Percentiles rank a stretch among this genome's conserved stretches.
These are phyloP conservation scores for Empidonax traillii DNA, from an alignment of 2,113 vertebrate species.

Conservation along the genomic window DNA sequence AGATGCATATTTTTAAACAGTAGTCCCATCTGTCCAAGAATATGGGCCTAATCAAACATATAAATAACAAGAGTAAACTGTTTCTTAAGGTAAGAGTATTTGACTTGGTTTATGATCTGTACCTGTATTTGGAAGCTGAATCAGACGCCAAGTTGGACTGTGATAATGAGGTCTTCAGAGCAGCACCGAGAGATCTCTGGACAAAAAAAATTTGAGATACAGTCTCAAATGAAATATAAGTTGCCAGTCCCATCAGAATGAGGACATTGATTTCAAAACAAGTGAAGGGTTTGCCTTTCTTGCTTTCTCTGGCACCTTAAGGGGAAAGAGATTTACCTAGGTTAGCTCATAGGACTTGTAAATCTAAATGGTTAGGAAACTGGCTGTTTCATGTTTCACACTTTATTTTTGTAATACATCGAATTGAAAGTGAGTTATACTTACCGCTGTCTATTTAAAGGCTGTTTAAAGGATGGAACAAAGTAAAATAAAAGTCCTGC, in stretches of 20 bases:
- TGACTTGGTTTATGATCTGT: neutral
- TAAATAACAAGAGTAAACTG: neutral
- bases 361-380: neutral
- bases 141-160: neutral
- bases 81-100: neutral
- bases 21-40: neutral
- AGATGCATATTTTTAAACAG: neutral
- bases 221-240: neutral
- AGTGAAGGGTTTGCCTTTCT: neutral
- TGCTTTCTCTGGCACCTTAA: neutral
- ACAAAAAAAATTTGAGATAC: neutral
- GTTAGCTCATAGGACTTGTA: neutral
- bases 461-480: neutral
- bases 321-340: neutral
- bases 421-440: neutral
- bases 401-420: neutral
- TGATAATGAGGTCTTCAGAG: neutral
- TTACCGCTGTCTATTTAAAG: neutral
- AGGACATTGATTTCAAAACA: neutral
- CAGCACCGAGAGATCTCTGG: neutral
- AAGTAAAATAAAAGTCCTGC: neutral
- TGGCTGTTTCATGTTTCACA: neutral
- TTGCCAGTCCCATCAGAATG: neutral
- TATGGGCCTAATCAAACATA: accelerated
- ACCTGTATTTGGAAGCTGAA: neutral